Evolutionary conservation across 2,113 vertebrate genomes (phyloP).

Genomic region (Fukomys damarensis): DNA sequence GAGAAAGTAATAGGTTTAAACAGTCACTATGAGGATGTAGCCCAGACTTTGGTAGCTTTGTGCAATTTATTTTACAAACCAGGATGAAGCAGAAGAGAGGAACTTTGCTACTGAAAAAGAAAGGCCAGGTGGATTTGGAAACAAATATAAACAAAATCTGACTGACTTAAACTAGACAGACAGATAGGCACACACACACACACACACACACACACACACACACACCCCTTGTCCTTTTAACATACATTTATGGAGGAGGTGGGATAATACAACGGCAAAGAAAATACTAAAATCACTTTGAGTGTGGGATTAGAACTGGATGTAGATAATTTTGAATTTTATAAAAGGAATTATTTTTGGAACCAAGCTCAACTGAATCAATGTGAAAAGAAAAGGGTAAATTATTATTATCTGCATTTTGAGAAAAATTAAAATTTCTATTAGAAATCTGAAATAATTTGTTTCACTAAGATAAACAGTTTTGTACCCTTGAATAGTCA

Average conservation of each 20-base stretch:
- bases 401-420: conserved; percentile 13
- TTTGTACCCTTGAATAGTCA: neutral
- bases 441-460: conserved; percentile 30
- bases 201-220: too few species aligned
- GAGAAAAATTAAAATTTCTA: conserved; percentile 54
- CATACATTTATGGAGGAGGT: neutral
- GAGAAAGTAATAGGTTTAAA: conserved; percentile 99
- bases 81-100: conserved; percentile 92
- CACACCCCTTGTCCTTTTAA: neutral
- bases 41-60: conserved; percentile 94
- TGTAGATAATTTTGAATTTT: conserved; percentile 46
- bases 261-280: neutral
- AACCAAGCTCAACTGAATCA: neutral
- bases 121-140: conserved; percentile 82
- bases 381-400: neutral
- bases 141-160: conserved; percentile 75
- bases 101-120: conserved; percentile 89
- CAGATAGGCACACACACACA: too few species aligned
- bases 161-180: neutral
- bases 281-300: conserved; percentile 34
- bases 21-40: conserved; percentile 95
- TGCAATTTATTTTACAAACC: conserved; percentile 94
- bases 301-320: conserved; percentile 12
- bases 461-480: conserved; percentile 32
- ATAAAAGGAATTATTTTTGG: conserved; percentile 20